These are phyloP conservation scores for Dioctria linearis DNA, from an alignment of 2,888 invertebrate species.

Conservation along the genomic window DNA sequence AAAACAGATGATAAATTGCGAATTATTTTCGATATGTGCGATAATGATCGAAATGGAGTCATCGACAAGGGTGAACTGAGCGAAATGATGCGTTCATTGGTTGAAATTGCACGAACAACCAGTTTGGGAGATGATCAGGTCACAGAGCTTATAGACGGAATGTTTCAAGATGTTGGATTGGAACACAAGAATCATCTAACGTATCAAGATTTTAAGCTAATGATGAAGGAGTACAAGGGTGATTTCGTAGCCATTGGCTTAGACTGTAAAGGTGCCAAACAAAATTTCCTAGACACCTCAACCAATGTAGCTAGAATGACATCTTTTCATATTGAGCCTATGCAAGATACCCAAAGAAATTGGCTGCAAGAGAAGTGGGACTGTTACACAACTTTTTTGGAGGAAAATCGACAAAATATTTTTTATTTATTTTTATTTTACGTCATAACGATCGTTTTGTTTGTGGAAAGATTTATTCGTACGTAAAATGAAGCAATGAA, in stretches of 20 bases:
- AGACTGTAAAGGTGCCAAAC: constrained; percentile 95
- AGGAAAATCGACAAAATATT: constrained; percentile 96
- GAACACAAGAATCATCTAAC: constrained; percentile 92
- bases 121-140: constrained; percentile 92
- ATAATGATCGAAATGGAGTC: constrained; percentile 93
- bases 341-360: constrained; percentile 79
- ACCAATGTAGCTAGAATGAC: constrained; percentile 97
- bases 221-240: constrained; percentile 98
- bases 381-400: constrained; percentile 89
- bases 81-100: constrained; percentile 92
- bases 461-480: constrained; percentile 95
- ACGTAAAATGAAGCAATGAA: constrained; percentile 68
- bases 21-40: constrained; percentile 98
- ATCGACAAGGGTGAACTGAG: constrained; percentile 95
- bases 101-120: constrained; percentile 93
- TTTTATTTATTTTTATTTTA: constrained; percentile 96
- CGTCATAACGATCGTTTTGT: constrained; percentile 93
- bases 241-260: constrained; percentile 95
- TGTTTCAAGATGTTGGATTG: constrained; percentile 93
- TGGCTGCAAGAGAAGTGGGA: constrained; percentile 88
- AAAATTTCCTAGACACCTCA: constrained; percentile 94
- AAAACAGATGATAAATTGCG: constrained; percentile 94
- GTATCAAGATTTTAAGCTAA: constrained; percentile 91
- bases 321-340: constrained; percentile 91
- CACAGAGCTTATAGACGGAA: constrained; percentile 92